Evolutionary conservation across 2,113 vertebrate genomes (phyloP).

Genomic region (Phaetusa simplex): DNA sequence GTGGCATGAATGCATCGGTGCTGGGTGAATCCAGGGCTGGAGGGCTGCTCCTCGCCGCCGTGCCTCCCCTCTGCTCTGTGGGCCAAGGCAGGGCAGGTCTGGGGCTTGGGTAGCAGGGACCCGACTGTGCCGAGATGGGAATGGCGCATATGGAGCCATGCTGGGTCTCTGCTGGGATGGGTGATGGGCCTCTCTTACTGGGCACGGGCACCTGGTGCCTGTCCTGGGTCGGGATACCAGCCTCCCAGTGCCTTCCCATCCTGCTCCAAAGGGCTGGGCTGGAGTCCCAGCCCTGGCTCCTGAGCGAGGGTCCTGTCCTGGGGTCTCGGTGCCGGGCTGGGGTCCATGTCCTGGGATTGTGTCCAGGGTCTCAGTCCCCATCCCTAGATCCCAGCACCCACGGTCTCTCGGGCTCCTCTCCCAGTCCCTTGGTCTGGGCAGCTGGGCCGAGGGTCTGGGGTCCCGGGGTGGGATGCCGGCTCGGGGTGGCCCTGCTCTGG

Average conservation of each 20-base stretch:
- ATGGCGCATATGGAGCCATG: fast-evolving
- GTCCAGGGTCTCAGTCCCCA: not conserved
- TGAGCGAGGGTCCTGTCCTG: not conserved
- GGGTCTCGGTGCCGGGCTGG: not conserved
- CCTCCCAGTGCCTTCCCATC: not conserved
- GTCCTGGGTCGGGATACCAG: not conserved
- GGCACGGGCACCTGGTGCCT: not conserved
- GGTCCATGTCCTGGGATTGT: not conserved
- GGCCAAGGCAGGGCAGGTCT: fast-evolving
- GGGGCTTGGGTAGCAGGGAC: not conserved
- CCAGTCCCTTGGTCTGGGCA: not conserved
- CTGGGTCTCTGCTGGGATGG: not conserved
- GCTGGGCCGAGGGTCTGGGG: not conserved
- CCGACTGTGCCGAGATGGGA: fast-evolving
- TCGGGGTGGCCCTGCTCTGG: too few relatives aligned
- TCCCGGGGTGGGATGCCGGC: not conserved
- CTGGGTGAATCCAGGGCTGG: not conserved
- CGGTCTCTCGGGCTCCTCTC: too few relatives aligned
- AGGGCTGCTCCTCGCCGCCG: not conserved
- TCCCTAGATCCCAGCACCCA: too few relatives aligned
- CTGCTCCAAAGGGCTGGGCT: not conserved
- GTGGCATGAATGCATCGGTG: not conserved
- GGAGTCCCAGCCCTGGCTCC: not conserved
- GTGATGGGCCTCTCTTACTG: not conserved
- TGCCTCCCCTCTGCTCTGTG: not conserved